phyloP scores from a whole-genome alignment of 1,140 invertebrate species.

The Cyclina sinensis region DNA sequence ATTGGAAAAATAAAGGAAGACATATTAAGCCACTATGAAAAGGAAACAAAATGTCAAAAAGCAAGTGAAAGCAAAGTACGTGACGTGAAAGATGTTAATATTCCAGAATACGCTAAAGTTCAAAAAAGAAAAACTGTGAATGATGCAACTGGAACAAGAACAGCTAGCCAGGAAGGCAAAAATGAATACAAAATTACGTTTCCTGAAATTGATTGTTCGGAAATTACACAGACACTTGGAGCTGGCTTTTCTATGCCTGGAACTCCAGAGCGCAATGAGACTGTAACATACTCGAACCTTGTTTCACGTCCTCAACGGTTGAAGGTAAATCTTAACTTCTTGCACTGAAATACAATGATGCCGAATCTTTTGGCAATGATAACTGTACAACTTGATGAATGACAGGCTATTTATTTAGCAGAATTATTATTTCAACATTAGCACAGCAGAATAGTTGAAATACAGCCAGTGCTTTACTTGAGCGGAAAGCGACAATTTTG shows the following conservation, averaged over 20 bases:
- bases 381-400: too few species aligned
- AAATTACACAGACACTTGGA: not conserved
- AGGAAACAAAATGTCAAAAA: not conserved
- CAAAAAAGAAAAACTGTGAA: not conserved
- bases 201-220: slow-evolving; percentile 31
- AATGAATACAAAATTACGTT: not conserved
- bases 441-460: too few species aligned
- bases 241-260: not conserved
- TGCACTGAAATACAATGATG: too few species aligned
- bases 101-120: slow-evolving; percentile 6
- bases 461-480: too few species aligned
- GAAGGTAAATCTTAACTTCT: not conserved
- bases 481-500: too few species aligned
- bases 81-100: not conserved
- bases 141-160: not conserved
- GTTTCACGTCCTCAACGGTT: not conserved
- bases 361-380: too few species aligned
- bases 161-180: not conserved
- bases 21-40: not conserved
- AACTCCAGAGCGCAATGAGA: not conserved
- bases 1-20: not conserved
- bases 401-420: too few species aligned
- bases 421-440: too few species aligned
- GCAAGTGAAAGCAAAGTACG: not conserved
- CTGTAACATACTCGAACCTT: not conserved